A percentile compares a stretch with the other conserved stretches of the same genome.
Evolutionary conservation across 2,113 vertebrate species (phyloP).

Genomic region (Trematocara variabile): DNA sequence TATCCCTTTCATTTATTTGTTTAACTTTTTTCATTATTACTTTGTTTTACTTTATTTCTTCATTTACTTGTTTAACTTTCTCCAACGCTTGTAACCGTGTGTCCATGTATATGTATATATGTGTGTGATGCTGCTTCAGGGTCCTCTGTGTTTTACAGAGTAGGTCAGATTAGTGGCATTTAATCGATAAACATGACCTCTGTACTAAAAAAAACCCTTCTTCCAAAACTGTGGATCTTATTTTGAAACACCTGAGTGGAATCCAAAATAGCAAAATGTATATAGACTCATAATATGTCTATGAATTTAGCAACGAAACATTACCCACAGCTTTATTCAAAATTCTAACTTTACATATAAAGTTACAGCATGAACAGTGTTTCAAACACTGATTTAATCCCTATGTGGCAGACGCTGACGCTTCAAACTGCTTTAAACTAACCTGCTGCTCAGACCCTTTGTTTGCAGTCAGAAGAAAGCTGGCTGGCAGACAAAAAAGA

Average conservation of each 20-base stretch:
- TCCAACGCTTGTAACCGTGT: neutral
- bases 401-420: neutral
- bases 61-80: too few relatives aligned
- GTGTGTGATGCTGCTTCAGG: neutral
- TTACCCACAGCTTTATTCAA: neutral
- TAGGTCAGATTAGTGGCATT: slow-evolving; percentile 29
- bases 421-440: neutral
- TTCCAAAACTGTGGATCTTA: neutral
- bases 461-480: neutral
- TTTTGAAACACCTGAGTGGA: neutral
- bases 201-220: neutral
- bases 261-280: neutral
- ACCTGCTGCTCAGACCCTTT: neutral
- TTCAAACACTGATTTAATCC: neutral
- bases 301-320: neutral
- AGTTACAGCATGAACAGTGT: neutral
- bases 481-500: neutral
- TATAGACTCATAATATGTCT: neutral
- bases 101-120: neutral
- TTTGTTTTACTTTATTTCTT: too few relatives aligned
- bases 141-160: neutral
- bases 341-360: neutral
- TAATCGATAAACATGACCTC: slow-evolving; percentile 37
- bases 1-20: too few relatives aligned
- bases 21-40: too few relatives aligned